Evolutionary conservation across 2,113 vertebrate genomes (phyloP).

Genomic region (Enhydra lutris): DNA sequence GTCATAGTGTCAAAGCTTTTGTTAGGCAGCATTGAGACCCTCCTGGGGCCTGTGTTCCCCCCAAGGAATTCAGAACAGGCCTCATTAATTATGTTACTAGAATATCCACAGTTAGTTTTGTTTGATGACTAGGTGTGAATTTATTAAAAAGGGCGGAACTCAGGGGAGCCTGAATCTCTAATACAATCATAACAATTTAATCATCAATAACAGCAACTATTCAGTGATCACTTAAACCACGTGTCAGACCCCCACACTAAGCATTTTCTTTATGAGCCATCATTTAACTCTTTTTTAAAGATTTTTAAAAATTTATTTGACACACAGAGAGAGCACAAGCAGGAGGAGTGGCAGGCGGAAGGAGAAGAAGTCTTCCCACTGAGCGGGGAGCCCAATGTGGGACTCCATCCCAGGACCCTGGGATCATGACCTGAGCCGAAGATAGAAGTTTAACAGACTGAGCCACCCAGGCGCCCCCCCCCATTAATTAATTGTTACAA

Average conservation of each 20-base stretch:
- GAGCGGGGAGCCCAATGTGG: too few relatives aligned
- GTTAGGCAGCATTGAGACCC: background rate
- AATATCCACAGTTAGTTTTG: background rate
- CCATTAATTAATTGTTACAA: background rate
- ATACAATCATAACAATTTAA: background rate
- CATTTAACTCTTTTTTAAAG: background rate
- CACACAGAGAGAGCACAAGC: too few relatives aligned
- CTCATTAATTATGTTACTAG: background rate
- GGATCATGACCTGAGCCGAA: too few relatives aligned
- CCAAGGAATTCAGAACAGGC: background rate
- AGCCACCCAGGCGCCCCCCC: background rate
- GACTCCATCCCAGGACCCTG: too few relatives aligned
- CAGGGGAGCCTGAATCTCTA: background rate
- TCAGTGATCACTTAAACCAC: background rate
- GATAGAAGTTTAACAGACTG: too few relatives aligned
- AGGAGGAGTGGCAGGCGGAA: too few relatives aligned
- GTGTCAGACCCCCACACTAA: background rate
- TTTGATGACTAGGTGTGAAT: background rate
- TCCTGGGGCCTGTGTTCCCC: background rate
- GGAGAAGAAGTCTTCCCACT: too few relatives aligned
- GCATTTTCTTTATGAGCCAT: background rate
- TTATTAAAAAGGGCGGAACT: background rate
- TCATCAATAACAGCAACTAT: background rate
- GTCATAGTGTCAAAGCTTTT: background rate
- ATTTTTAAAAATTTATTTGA: too few relatives aligned